Base-by-base conservation (phyloP, 2,113 vertebrate genomes). In the Crotophaga sulcirostris region DNA sequence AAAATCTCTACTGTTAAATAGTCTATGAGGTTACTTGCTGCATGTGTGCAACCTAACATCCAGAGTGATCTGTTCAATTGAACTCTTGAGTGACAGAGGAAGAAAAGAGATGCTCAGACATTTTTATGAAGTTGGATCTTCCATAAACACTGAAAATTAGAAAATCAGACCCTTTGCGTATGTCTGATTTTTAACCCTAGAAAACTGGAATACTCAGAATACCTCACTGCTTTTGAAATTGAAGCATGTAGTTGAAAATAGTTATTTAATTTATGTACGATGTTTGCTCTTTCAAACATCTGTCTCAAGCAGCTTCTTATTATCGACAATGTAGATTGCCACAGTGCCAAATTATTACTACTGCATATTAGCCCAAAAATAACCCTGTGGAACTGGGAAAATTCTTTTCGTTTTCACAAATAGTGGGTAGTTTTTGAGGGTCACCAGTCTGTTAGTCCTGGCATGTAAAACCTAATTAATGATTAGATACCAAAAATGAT, bases 371-470 rank as follows among this genome's bases (percentile, higher is more conserved):
- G 12, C 29, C n/a, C 73, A 87, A 97, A 96, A 96, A 95, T 86
- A 92, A 92, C 59, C 64, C 62, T 82, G 29, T 25, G 95, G 91
- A 97, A 96, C 20, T 85, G 66, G 52, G 88, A 93, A 91, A 59
- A 77, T 80, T 88, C 42, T 89, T 95, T 94, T 97, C 54, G 93
- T 96, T 93, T 94, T 77, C 16, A 95, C 38, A 78, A 87, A 89
- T 85, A 94, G 34, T 73, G 45, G 96, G 64, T 87, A 94, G 94
- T 96, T 97, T 98, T 79, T 45, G 83, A 13, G 97, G 93, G 91
- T 92, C 95, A 95, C 91, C 91, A 81, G 87, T 87, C 84, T 97
- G 85, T 96, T 96, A 95, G 68, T 13, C 73, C n/a, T 31, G 62
- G 42, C 56, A 59, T 21, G 26, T 86, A 68, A n/a, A n/a, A n/a